Evolutionary conservation across 1,140 invertebrate genomes (phyloP), one percentile per base, ranked within the genome.

Genomic region (Aphelinus atriplicis): DNA sequence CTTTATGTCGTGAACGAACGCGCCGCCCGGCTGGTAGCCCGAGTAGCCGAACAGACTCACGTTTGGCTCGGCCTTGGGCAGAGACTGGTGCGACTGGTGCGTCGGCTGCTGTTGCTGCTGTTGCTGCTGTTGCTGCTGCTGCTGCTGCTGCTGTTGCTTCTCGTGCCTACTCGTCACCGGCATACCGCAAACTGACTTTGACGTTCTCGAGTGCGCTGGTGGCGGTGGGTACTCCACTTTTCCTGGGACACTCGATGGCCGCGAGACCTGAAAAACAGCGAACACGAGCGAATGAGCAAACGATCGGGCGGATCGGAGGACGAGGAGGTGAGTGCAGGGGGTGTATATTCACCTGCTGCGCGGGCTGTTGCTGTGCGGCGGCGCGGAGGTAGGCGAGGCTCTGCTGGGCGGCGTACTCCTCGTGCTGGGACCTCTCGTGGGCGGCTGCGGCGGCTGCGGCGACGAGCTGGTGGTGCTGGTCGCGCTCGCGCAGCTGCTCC

Each of bases 31-130:
- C 77, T 92, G 92, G 80, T 93, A 93, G 9, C 90, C 89, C 70
- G 91, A 90, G 84, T 93, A 94, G 47, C 90, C 90, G 82, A 93
- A 94, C 62, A 93, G 84, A 75, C 90, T 92, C 78, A 94, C 93
- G 82, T 92, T 94, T 3, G 94, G 91, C 82, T 95, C 93, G 45
- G 90, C 91, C 85, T 94, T 92, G 53, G 91, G 91, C 47, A 93
- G 83, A n/a, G 89, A 83, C 67, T 89, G 86, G 84, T 92, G 91
- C 26, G 82, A 78, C 9, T 85, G 80, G 1, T 84, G 85, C 0
- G 86, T 81, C 10, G 84, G 80, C 61, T 80, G 75, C 2, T 80
- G 71, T 7, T 61, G 63, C 58, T 55, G 64, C 60, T 47, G 58
- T n/a, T 62, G 65, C 45, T 63, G 63, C 63, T 65, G 63, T 56